Evolutionary conservation across 2,888 invertebrate species (phyloP).

Genomic region (Tenodera sinensis): DNA sequence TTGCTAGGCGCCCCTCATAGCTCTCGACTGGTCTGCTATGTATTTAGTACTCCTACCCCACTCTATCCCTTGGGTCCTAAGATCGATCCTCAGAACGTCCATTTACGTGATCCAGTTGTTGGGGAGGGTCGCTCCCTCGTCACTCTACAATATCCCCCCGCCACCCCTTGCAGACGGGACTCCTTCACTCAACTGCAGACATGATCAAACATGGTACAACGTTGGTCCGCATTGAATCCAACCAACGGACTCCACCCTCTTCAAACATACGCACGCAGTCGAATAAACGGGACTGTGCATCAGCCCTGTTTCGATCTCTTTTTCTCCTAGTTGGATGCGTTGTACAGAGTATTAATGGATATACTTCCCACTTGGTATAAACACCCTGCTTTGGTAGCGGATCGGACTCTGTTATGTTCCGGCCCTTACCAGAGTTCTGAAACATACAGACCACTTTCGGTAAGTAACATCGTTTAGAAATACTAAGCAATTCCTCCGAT

Average conservation of each 20-base stretch:
- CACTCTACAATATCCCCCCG: not conserved
- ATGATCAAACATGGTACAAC: not conserved
- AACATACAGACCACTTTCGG: no score
- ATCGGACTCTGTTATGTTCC: no score
- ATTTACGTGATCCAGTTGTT: not conserved
- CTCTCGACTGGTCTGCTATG: not conserved
- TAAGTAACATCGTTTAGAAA: no score
- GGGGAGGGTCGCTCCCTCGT: not conserved
- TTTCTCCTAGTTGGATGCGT: not conserved
- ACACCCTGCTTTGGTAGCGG: not conserved
- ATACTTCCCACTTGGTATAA: not conserved
- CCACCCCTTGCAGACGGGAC: not conserved
- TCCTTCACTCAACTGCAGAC: not conserved
- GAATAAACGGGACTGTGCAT: not conserved
- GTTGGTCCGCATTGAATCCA: not conserved
- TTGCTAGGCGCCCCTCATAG: not conserved
- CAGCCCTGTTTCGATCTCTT: not conserved
- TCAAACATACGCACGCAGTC: not conserved
- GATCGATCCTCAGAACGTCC: not conserved
- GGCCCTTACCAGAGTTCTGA: no score
- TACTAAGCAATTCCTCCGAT: no score
- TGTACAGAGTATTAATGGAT: not conserved
- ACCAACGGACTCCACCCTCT: not conserved
- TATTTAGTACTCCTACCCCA: not conserved
- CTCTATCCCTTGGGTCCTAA: not conserved